Base-by-base conservation (phyloP, 1,140 invertebrate species). In the Bombus soroeensis region DNA sequence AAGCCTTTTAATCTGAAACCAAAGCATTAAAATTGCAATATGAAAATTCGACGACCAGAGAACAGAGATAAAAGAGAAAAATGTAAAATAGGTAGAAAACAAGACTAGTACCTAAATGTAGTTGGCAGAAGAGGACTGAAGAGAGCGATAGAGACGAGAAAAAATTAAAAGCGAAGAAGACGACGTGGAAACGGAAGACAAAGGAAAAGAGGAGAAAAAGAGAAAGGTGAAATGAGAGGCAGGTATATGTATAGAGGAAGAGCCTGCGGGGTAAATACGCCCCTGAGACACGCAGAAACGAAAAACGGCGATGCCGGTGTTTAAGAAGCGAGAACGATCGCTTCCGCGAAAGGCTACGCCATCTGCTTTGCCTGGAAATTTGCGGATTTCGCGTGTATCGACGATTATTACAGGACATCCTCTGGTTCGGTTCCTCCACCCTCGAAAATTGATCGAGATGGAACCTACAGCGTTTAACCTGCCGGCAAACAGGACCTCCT, bases 221-320 rank as follows among this genome's bases (percentile, higher is more conserved):
- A 53, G 22, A 71, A 72, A 39, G 81, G 37, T 25, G 39, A 34
- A 37, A 43, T 57, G 18, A 34, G 43, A 70, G 43, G 22, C 59
- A 84, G 79, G 82, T 57, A 75, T 62, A n/a, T n/a, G 59, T 62
- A n/a, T n/a, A n/a, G 9, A 59, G 37, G n/a, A 25, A 59, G 70
- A 39, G 62, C 64, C 83, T 62, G 72, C 87, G 87, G 89, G 89
- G 81, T 90, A 86, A 57, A 43, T 90, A 90, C 80, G 81, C 89
- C 89, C 57, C 86, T 88, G 89, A 84, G 15, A 85, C 84, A 88
- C 88, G 89, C 88, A 90, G 89, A 87, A 88, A 90, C 80, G 83
- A 72, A 78, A 90, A 90, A 87, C 70, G 73, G 8, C 37, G 83
- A 28, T 80, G 84, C 62, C 75, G 80, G 75, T 53, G 47, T 34